Evolutionary conservation across 23 tunicate genomes (phyloP).

Genomic region (Botrylloides violaceus): DNA sequence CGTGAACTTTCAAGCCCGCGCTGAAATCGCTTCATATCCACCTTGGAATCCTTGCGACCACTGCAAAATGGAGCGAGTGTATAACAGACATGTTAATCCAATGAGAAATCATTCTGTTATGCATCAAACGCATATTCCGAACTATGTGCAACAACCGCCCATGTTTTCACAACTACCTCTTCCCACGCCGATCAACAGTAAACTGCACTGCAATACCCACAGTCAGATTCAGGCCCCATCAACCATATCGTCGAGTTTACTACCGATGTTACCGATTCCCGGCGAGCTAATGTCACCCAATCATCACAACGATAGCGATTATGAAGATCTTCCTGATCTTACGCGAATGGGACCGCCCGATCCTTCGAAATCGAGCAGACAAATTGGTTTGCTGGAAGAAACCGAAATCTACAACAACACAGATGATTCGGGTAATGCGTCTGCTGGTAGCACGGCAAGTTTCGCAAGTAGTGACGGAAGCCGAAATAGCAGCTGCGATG

Average conservation of each 20-base stretch:
- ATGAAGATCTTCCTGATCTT: conserved; percentile 43
- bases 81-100: conserved; percentile 7
- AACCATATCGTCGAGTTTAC: conserved; percentile 10
- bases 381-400: neutral
- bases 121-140: conserved; percentile 31
- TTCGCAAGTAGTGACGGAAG: conserved; percentile 83
- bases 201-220: neutral
- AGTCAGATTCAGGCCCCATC: neutral
- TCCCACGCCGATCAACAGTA: conserved; percentile 35
- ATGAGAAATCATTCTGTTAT: conserved; percentile 14
- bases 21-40: too few species aligned
- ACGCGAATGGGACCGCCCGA: conserved; percentile 3
- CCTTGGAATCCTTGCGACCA: conserved; percentile 47
- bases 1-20: conserved; percentile 34
- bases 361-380: conserved; percentile 22
- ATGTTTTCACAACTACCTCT: conserved; percentile 58
- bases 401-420: conserved; percentile 37
- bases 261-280: conserved; percentile 85
- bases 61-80: conserved; percentile 33
- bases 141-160: conserved; percentile 33
- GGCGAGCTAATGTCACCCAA: conserved; percentile 30
- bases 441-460: conserved; percentile 77
- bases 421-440: conserved; percentile 92
- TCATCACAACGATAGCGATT: conserved; percentile 62
- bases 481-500: conserved; percentile 82